Evolutionary conservation across 2,113 vertebrate species (phyloP), one percentile per base, ranked within the genome.

Genomic region (Ranitomeya imitator): DNA sequence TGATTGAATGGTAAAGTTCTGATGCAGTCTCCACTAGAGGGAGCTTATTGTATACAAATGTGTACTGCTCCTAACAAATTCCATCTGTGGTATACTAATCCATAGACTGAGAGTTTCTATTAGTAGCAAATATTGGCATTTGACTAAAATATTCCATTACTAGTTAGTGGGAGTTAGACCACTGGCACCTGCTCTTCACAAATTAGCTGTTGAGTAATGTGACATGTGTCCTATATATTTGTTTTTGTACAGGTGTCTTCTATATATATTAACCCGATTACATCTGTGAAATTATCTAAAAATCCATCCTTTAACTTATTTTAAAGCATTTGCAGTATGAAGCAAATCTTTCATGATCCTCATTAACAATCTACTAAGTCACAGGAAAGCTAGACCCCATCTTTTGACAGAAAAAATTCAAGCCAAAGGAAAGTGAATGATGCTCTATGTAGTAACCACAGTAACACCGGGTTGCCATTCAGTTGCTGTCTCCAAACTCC

Each of bases 371-470:
- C 54, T 23, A 26, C 23, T 16, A 14, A 37, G 57, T 81, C 57
- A 61, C 23, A 52, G 57, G 59, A 81, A 16, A 11, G 23, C 60
- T 31, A 23, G 23, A 57, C 54, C 79, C 16, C n/a, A 61, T 81
- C 57, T 61, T 61, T 63, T 61, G 9, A 26, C 5, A 31, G 31
- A 60, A 60, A 26, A 21, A 61, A 61, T 0, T 15, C 16, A 45
- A 23, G 57, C 7, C 57, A 51, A 59, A 77, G 55, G 54, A 59
- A 57, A 85, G 74, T 85, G 51, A 85, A 85, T 76, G 67, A 74
- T 85, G 83, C 69, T 74, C 60, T 45, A 74, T 85, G 69, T 57
- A 31, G 83, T 74, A 57, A 31, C 54, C 83, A 59, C 45, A 51
- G 83, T 85, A 85, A 74, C 67, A 1, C 21, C 0, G 83, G 10